Evolutionary conservation across 92 coral and sea anemone species (phyloP).

Genomic region (Actinernus sp.): DNA sequence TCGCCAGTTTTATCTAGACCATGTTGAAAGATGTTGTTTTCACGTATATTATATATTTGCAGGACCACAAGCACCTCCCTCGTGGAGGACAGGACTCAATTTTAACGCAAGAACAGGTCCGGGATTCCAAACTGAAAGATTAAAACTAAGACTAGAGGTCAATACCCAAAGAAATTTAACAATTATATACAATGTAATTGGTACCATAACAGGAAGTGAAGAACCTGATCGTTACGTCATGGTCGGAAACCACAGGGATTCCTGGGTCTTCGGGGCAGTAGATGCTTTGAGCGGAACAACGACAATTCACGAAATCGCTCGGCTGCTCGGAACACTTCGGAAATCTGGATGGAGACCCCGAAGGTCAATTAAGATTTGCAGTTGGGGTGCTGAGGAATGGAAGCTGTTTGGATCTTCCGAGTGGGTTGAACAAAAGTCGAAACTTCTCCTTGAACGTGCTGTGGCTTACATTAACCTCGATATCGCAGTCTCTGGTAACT

Average conservation of each 20-base stretch:
- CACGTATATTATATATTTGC: no score
- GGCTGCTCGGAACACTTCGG: conserved; percentile 73
- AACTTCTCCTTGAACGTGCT: conserved; percentile 78
- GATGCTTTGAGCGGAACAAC: conserved; percentile 93
- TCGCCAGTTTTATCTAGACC: no score
- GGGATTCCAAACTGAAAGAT: conserved; percentile 61
- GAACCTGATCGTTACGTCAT: conserved; percentile 96
- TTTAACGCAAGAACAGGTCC: conserved; percentile 78
- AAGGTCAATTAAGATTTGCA: conserved; percentile 90
- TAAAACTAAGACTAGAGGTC: conserved; percentile 71
- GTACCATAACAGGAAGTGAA: conserved; percentile 82
- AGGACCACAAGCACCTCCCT: conserved; percentile 63
- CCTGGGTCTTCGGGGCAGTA: conserved; percentile 93
- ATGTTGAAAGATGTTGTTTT: no score
- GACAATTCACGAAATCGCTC: conserved; percentile 84
- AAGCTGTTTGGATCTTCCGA: conserved; percentile 94
- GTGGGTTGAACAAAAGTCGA: conserved; percentile 93
- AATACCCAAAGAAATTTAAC: conserved; percentile 53
- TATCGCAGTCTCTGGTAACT: conserved; percentile 91
- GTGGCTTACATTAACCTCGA: conserved; percentile 93
- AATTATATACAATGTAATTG: conserved; percentile 85
- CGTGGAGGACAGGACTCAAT: conserved; percentile 61
- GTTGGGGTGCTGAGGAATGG: conserved; percentile 99
- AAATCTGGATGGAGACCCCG: conserved; percentile 97
- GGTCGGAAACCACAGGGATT: conserved; percentile 93